Conservation (phyloP, 1,140 invertebrate species). For the Prorops nasuta region DNA sequence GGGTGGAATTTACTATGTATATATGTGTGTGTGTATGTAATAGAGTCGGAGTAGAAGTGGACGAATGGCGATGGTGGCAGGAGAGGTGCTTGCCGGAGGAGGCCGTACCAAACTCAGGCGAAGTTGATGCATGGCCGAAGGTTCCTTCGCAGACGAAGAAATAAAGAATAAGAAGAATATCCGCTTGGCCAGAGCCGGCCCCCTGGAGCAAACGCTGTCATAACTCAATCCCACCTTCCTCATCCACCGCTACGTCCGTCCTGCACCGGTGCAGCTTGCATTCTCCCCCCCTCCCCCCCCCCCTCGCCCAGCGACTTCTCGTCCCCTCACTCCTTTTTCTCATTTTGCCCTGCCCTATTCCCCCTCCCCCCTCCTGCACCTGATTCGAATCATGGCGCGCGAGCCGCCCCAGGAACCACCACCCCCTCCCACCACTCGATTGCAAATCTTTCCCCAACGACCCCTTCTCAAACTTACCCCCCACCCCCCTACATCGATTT, state of each 20-base stretch:
- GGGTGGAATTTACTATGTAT: too few species aligned
- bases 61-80: constrained; percentile 43
- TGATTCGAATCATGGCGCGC: constrained; percentile 24
- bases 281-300: constrained; percentile 15
- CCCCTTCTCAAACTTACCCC: too few species aligned
- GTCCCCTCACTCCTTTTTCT: constrained; percentile 1
- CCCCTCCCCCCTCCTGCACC: constrained; percentile 8
- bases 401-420: constrained; percentile 20
- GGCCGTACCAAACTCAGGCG: constrained; percentile 50
- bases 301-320: constrained; percentile 11
- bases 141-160: constrained; percentile 40
- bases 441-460: too few species aligned
- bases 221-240: constrained; percentile 60
- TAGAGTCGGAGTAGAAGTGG: too few species aligned
- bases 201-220: constrained; percentile 57
- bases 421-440: too few species aligned
- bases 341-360: constrained; percentile 11
- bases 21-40: too few species aligned
- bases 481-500: too few species aligned
- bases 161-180: constrained; percentile 54
- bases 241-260: constrained; percentile 35
- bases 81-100: constrained; percentile 49
- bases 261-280: constrained; percentile 31
- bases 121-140: constrained; percentile 56
- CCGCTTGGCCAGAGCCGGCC: constrained; percentile 47